These are phyloP conservation scores for Sciaenops ocellatus DNA, from an alignment of 2,797 vertebrate genomes.

Conservation along the genomic window DNA sequence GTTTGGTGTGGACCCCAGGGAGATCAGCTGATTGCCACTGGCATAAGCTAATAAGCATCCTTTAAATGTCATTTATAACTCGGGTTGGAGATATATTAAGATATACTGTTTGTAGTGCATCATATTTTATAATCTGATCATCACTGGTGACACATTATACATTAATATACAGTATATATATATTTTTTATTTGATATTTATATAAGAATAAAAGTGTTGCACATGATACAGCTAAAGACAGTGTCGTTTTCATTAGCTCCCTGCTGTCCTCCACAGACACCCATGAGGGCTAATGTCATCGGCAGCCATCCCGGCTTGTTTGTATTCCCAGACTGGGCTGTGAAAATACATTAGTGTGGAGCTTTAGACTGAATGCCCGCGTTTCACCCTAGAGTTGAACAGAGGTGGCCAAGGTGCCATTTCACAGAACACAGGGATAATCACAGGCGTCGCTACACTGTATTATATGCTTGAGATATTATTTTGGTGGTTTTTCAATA, in stretches of 20 bases:
- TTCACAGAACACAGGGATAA: conserved; percentile 31
- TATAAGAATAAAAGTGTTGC: too few species aligned
- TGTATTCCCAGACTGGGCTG: conserved; percentile 1
- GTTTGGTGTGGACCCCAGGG: too few species aligned
- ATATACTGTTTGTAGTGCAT: too few species aligned
- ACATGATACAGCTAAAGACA: background rate
- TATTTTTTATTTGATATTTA: too few species aligned
- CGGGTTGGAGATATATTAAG: too few species aligned
- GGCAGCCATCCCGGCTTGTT: conserved; percentile 8
- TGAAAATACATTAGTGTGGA: background rate
- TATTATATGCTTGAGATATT: background rate
- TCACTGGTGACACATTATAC: background rate
- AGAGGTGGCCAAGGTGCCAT: background rate
- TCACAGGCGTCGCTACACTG: conserved; percentile 28
- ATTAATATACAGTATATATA: too few species aligned
- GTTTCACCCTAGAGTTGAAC: conserved; percentile 15
- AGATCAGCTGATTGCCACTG: too few species aligned
- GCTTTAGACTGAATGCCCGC: background rate
- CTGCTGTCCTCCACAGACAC: background rate
- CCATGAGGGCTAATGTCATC: background rate
- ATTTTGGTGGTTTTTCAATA: conserved; percentile 13
- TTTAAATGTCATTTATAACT: too few species aligned
- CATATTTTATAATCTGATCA: too few species aligned
- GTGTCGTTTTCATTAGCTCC: background rate
- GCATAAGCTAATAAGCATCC: too few species aligned